A percentile compares a stretch with the other conserved stretches of the same genome.
phyloP scores from a whole-genome alignment of 2,113 vertebrate species.

The Xiphophorus hellerii region DNA sequence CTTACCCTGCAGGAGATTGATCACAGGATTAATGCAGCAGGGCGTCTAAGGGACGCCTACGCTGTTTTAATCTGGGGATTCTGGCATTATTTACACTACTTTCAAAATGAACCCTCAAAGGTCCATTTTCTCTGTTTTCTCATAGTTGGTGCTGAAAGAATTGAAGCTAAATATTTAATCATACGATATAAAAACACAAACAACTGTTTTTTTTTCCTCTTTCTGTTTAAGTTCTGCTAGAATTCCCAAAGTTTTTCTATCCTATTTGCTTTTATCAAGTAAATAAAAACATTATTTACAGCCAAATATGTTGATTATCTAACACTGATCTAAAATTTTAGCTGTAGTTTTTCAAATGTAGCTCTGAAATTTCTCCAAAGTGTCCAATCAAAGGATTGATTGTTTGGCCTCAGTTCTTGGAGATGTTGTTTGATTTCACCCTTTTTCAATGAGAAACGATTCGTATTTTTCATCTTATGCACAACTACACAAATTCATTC shows the following conservation, averaged over 20 bases:
- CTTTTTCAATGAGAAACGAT: too few relatives aligned
- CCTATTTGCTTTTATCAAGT: background rate
- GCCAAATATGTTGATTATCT: too few relatives aligned
- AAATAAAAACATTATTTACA: background rate
- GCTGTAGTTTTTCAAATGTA: background rate
- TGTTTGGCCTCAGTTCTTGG: too few relatives aligned
- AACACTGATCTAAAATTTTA: background rate
- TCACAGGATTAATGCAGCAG: constrained; percentile 45
- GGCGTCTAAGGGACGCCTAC: constrained; percentile 26
- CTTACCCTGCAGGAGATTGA: constrained; percentile 47
- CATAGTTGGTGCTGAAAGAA: background rate
- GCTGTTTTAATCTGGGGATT: constrained; percentile 42
- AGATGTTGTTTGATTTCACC: too few relatives aligned
- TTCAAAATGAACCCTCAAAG: background rate
- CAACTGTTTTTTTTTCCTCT: too few relatives aligned
- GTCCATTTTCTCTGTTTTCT: constrained; percentile 6
- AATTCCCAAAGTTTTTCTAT: background rate
- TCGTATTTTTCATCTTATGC: too few relatives aligned
- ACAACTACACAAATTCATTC: background rate
- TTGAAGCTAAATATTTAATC: background rate
- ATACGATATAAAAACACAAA: background rate
- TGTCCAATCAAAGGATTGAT: too few relatives aligned
- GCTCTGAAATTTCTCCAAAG: too few relatives aligned
- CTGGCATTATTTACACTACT: constrained; percentile 20
- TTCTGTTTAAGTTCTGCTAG: too few relatives aligned